phyloP scores from a whole-genome alignment of 2,888 invertebrate genomes.

The Eupithecia insigniata region DNA sequence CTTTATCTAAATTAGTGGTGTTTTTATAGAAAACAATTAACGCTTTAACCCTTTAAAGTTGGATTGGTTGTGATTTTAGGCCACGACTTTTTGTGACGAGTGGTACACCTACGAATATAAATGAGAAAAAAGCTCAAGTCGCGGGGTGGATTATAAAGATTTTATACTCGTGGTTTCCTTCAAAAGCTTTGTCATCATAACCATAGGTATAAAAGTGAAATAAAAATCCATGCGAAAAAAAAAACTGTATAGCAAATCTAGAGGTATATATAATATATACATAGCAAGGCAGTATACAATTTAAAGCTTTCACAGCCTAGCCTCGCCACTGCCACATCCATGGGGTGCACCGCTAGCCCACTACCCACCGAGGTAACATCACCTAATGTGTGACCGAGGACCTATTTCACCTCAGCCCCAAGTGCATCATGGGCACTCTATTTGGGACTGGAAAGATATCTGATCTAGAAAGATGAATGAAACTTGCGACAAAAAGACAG shows the following conservation, averaged over 20 bases:
- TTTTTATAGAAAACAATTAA: slow-evolving; percentile 66
- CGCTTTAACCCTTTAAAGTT: slow-evolving; percentile 48
- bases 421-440: background rate
- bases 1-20: slow-evolving; percentile 67
- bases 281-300: too few species aligned
- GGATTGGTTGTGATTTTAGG: background rate
- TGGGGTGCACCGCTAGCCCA: background rate
- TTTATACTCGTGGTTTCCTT: background rate
- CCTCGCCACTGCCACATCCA: background rate
- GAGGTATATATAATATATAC: too few species aligned
- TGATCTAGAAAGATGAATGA: background rate
- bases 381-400: too few species aligned
- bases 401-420: background rate
- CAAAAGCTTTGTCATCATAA: background rate
- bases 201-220: background rate
- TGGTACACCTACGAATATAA: background rate
- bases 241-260: background rate
- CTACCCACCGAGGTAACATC: background rate
- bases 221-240: background rate
- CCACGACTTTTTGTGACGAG: slow-evolving; percentile 17
- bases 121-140: background rate
- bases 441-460: background rate
- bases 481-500: slow-evolving; percentile 18
- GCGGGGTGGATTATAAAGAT: background rate
- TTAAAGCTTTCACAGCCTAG: background rate